Evolutionary conservation across 2,888 invertebrate species (phyloP).

Genomic region (Pyrocoelia pectoralis): DNA sequence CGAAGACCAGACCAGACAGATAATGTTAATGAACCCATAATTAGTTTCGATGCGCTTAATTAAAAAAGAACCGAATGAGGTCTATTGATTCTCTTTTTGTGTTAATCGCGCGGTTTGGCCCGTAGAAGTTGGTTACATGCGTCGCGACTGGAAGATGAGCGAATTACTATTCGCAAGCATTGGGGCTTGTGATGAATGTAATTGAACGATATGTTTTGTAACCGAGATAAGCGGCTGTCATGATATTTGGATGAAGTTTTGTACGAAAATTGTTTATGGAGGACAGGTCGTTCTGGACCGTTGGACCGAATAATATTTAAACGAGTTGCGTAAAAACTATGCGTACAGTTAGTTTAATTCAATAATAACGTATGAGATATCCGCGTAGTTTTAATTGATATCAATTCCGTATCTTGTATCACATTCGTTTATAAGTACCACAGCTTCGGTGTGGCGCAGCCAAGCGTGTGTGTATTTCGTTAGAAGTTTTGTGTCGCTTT

Average conservation of each 20-base stretch:
- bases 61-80: not conserved
- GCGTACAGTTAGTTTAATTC: not conserved
- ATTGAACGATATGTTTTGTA: too few relatives aligned
- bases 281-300: not conserved
- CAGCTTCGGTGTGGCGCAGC: not conserved
- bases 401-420: not conserved
- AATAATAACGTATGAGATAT: not conserved
- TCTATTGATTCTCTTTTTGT: too few relatives aligned
- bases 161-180: too few relatives aligned
- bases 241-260: too few relatives aligned
- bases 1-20: not conserved
- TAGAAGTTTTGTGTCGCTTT: not conserved
- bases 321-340: constrained; percentile 1
- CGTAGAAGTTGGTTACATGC: too few relatives aligned
- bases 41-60: not conserved
- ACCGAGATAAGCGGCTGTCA: too few relatives aligned
- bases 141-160: too few relatives aligned
- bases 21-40: not conserved
- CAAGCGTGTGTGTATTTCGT: not conserved
- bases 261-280: not conserved
- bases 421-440: too few relatives aligned
- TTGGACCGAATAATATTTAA: constrained; percentile 1
- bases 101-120: too few relatives aligned
- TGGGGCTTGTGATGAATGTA: too few relatives aligned
- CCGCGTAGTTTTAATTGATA: not conserved